These are phyloP conservation scores for Malurus splendens DNA, from an alignment of 2,797 vertebrate species.

Conservation along the genomic window DNA sequence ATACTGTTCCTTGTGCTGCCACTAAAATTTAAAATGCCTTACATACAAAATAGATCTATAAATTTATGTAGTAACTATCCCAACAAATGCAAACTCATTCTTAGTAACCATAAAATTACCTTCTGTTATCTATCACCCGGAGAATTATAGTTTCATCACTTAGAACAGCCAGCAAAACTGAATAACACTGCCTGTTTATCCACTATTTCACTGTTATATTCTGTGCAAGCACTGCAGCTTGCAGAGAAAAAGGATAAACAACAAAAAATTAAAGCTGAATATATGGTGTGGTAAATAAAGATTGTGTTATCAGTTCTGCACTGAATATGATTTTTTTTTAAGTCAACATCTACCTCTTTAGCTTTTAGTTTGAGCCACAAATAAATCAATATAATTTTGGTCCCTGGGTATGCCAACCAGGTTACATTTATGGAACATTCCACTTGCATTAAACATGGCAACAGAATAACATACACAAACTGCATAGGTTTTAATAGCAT, in stretches of 20 bases:
- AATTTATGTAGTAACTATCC: conserved; percentile 81
- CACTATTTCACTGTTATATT: conserved; percentile 62
- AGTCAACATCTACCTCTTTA: conserved; percentile 28
- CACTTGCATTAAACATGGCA: not conserved
- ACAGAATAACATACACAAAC: not conserved
- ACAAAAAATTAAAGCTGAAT: conserved; percentile 63
- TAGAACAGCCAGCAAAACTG: conserved; percentile 68
- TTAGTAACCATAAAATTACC: conserved; percentile 83
- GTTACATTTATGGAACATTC: not conserved
- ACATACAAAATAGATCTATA: conserved; percentile 81
- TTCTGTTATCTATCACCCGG: conserved; percentile 80
- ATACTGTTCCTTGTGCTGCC: conserved; percentile 65
- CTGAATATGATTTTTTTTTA: conserved; percentile 33
- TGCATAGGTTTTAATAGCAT: not conserved
- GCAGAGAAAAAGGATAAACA: conserved; percentile 55
- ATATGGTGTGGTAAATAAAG: conserved; percentile 62
- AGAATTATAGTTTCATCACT: conserved; percentile 77
- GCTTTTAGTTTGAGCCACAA: conserved; percentile 34
- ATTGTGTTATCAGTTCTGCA: conserved; percentile 49
- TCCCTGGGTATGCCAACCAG: not conserved
- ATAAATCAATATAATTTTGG: conserved; percentile 39
- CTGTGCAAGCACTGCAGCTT: conserved; percentile 47
- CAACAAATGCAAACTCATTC: conserved; percentile 82
- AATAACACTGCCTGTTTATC: conserved; percentile 60
- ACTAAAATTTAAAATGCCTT: conserved; percentile 79